Evolutionary conservation across 2,113 vertebrate species (phyloP).

Genomic region (Procavia capensis): DNA sequence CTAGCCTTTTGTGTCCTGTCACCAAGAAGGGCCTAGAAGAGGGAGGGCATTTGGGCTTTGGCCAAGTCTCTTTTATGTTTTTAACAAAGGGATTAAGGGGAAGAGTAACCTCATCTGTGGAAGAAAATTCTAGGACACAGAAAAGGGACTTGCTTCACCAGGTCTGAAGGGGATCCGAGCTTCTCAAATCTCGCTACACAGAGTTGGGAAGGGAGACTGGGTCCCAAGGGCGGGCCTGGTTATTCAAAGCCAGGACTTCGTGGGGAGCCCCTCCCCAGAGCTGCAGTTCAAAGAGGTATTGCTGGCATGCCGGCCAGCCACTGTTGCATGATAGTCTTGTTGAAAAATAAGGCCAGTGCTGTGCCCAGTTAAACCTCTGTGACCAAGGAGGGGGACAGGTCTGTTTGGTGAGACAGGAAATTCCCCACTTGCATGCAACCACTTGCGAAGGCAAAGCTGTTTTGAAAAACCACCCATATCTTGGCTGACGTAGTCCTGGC

Average conservation of each 20-base stretch:
- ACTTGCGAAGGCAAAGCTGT: not conserved
- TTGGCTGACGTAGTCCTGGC: not conserved
- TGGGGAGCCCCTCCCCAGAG: not conserved
- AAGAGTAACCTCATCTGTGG: conserved; percentile 46
- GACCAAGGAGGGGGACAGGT: not conserved
- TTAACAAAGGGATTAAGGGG: conserved; percentile 36
- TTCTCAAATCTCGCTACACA: not conserved
- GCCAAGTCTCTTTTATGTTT: conserved; percentile 42
- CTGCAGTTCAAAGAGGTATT: not conserved
- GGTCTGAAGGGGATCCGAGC: not conserved
- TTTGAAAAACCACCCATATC: not conserved
- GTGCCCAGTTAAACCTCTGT: not conserved
- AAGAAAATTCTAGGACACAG: conserved; percentile 49
- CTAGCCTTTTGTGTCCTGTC: not conserved
- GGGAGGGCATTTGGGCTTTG: not conserved
- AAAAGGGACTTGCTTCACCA: conserved; percentile 17
- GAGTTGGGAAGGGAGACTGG: not conserved
- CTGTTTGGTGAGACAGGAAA: not conserved
- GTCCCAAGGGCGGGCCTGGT: not conserved
- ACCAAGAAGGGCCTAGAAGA: not conserved
- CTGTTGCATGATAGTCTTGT: not conserved
- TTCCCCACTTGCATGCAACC: not conserved
- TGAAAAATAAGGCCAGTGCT: conserved; percentile 32
- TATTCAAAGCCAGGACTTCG: not conserved
- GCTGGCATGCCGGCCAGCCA: not conserved